A percentile compares a stretch with the other conserved stretches of the same genome.
These are phyloP conservation scores for Synchiropus splendidus DNA, from an alignment of 2,113 vertebrate genomes.

Conservation along the genomic window DNA sequence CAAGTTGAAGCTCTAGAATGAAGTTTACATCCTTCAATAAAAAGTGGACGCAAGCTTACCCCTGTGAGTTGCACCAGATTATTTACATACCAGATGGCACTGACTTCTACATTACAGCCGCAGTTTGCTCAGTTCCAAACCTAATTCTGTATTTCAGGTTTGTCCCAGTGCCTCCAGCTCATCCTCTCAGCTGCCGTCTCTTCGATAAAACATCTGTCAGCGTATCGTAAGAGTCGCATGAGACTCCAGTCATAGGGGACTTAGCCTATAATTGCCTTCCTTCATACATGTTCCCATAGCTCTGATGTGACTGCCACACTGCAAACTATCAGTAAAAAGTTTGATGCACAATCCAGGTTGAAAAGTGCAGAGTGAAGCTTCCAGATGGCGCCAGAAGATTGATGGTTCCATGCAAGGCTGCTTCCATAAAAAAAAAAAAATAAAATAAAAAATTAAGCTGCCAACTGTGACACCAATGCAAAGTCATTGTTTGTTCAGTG, in stretches of 20 bases:
- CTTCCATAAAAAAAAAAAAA: too few relatives aligned
- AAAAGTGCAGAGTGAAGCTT: slow-evolving; percentile 25
- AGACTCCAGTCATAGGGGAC: slow-evolving; percentile 23
- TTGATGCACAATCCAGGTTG: slow-evolving; percentile 25
- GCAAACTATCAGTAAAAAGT: slow-evolving; percentile 37
- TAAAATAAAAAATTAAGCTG: slow-evolving; percentile 25
- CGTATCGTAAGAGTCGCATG: slow-evolving; percentile 34
- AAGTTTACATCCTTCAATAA: too few relatives aligned
- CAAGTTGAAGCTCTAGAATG: too few relatives aligned
- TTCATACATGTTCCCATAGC: slow-evolving; percentile 21
- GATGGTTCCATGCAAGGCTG: slow-evolving; percentile 15
- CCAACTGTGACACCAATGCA: slow-evolving; percentile 26
- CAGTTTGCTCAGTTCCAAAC: slow-evolving; percentile 3
- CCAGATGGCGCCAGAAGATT: slow-evolving; percentile 27
- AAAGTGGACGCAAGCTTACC: too few relatives aligned
- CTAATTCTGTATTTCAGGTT: slow-evolving; percentile 21
- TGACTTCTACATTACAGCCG: not conserved
- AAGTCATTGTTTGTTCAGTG: slow-evolving; percentile 29
- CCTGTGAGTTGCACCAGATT: slow-evolving; percentile 16
- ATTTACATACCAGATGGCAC: not conserved
- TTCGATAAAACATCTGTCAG: slow-evolving; percentile 24
- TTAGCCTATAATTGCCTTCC: slow-evolving; percentile 40
- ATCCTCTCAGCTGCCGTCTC: slow-evolving; percentile 20
- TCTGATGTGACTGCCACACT: slow-evolving; percentile 39
- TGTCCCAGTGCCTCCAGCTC: slow-evolving; percentile 3